A percentile compares a stretch with the other conserved stretches of the same genome.
phyloP scores from a whole-genome alignment of 2,113 vertebrate species.

The Pygoscelis antarcticus region DNA sequence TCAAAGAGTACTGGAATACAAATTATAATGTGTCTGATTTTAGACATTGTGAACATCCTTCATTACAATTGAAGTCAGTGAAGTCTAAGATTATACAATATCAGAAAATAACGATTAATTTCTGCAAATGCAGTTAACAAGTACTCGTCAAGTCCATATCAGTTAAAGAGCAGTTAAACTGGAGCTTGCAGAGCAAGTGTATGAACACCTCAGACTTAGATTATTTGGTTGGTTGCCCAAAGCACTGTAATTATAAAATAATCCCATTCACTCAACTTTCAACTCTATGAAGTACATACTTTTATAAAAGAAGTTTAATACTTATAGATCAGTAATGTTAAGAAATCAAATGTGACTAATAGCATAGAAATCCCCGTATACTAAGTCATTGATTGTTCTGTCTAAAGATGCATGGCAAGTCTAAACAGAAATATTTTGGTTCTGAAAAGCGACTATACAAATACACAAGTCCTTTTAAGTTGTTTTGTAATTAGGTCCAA shows the following conservation, averaged over 20 bases:
- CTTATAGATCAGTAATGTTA: not conserved
- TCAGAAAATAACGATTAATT: not conserved
- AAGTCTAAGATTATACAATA: not conserved
- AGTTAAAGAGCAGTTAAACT: not conserved
- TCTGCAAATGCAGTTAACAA: not conserved
- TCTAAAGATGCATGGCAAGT: not conserved
- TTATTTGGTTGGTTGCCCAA: not conserved
- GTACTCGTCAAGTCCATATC: rapidly evolving
- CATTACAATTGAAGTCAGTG: not conserved
- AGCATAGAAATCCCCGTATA: not conserved
- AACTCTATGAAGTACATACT: not conserved
- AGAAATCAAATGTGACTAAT: not conserved
- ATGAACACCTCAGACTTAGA: not conserved
- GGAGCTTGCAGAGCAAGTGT: not conserved
- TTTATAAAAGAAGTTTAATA: not conserved
- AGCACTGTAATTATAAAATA: not conserved
- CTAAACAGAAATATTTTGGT: not conserved
- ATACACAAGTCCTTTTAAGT: not conserved
- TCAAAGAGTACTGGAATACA: not conserved
- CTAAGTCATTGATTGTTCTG: not conserved
- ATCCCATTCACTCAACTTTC: not conserved
- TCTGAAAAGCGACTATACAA: not conserved
- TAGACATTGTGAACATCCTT: not conserved
- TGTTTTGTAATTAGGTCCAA: not conserved
- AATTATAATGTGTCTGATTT: not conserved